Percentiles rank a stretch among this genome's conserved stretches.
Evolutionary conservation across 2,888 invertebrate genomes (phyloP).

Genomic region (Elmis aenea): DNA sequence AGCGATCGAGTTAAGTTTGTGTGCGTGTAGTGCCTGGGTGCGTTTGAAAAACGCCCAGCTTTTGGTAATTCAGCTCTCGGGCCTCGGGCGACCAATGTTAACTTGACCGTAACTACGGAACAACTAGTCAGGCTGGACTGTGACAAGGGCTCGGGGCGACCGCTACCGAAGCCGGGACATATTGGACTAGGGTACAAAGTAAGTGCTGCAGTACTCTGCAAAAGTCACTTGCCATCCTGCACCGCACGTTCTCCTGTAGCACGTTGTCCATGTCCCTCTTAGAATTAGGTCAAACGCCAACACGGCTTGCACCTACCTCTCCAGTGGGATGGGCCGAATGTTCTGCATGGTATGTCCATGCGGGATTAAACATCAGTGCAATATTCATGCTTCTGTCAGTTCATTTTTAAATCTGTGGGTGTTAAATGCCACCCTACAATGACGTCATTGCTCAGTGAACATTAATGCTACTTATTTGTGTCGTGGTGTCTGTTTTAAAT

Average conservation of each 20-base stretch:
- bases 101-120: slow-evolving; percentile 46
- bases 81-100: slow-evolving; percentile 44
- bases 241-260: slow-evolving; percentile 8
- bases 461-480: too few species aligned
- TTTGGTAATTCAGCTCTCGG: slow-evolving; percentile 37
- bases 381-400: too few species aligned
- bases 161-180: slow-evolving; percentile 46
- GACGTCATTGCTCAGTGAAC: too few species aligned
- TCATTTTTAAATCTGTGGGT: too few species aligned
- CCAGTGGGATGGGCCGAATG: slow-evolving; percentile 24
- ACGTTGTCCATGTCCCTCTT: slow-evolving; percentile 15
- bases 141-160: slow-evolving; percentile 44
- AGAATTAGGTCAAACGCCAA: slow-evolving; percentile 23
- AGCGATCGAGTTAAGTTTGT: slow-evolving; percentile 40
- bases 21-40: slow-evolving; percentile 46
- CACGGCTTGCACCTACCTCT: slow-evolving; percentile 6
- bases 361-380: too few species aligned
- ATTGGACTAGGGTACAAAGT: slow-evolving; percentile 46
- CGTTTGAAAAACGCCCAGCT: slow-evolving; percentile 42
- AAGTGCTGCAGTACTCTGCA: slow-evolving; percentile 30
- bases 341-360: slow-evolving; percentile 1
- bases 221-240: slow-evolving; percentile 3
- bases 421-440: too few species aligned
- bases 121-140: slow-evolving; percentile 42
- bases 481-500: too few species aligned